A percentile compares a stretch with the other conserved stretches of the same genome.
Evolutionary conservation across 2,113 vertebrate species (phyloP).

Genomic region (Pandion haliaetus): DNA sequence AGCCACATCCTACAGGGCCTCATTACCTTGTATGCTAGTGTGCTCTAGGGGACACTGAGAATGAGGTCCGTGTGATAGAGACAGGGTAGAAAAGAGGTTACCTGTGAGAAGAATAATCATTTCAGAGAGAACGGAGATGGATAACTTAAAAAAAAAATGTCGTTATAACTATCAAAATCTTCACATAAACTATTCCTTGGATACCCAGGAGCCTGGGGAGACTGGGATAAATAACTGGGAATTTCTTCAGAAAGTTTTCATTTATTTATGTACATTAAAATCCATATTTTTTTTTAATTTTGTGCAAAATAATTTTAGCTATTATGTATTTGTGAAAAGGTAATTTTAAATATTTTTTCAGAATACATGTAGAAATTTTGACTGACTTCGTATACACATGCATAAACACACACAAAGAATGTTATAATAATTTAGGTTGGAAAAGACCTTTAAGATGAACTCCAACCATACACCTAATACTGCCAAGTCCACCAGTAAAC

Average conservation of each 20-base stretch:
- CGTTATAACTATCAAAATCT: neutral
- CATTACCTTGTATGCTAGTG: neutral
- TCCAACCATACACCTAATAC: too few relatives aligned
- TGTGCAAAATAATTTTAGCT: neutral
- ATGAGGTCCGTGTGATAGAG: neutral
- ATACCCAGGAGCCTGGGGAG: neutral
- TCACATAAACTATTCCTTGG: neutral
- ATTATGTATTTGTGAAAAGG: neutral
- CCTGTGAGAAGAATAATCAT: neutral
- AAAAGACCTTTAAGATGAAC: too few relatives aligned
- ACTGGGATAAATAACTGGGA: neutral
- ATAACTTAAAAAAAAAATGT: neutral
- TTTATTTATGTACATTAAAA: neutral
- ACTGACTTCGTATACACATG: neutral
- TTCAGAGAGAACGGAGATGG: neutral
- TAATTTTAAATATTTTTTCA: neutral
- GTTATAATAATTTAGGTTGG: neutral
- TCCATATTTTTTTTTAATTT: neutral
- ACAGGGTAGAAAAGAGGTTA: neutral
- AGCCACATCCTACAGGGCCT: neutral
- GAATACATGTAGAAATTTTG: neutral
- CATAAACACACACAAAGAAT: neutral
- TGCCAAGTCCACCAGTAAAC: too few relatives aligned
- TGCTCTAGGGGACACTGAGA: neutral
- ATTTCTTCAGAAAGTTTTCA: neutral